phyloP scores from a whole-genome alignment of 2,888 invertebrate species.

The Mythimna vitellina region DNA sequence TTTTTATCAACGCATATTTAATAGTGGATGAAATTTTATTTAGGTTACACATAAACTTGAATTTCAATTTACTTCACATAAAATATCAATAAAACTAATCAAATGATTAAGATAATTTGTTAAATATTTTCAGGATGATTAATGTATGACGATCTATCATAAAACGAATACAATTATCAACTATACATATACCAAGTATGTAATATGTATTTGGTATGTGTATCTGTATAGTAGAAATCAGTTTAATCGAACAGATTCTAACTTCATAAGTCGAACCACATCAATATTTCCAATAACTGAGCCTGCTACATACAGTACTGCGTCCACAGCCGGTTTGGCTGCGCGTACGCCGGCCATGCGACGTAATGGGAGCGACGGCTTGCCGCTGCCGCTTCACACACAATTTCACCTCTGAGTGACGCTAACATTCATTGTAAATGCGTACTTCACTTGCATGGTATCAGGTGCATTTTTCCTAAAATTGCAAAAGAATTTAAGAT shows the following conservation, averaged over 20 bases:
- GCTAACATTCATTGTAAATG: constrained; percentile 88
- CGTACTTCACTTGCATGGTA: constrained; percentile 78
- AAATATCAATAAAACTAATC: constrained; percentile 18
- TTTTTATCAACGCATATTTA: no score
- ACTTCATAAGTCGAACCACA: constrained; percentile 2
- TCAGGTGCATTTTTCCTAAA: constrained; percentile 80
- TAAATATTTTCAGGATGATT: constrained; percentile 13
- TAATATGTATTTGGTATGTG: no score
- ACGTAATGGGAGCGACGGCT: constrained; percentile 90
- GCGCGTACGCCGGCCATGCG: constrained; percentile 84
- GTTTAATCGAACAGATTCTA: background rate
- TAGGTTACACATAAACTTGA: constrained; percentile 1
- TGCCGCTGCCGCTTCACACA: constrained; percentile 90
- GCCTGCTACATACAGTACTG: constrained; percentile 73
- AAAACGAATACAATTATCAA: background rate
- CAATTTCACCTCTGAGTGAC: constrained; percentile 91
- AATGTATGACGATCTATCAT: background rate
- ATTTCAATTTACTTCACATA: constrained; percentile 10
- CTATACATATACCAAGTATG: background rate
- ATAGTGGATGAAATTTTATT: background rate
- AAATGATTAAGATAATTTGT: background rate
- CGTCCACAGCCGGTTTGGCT: constrained; percentile 84
- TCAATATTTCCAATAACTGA: background rate
- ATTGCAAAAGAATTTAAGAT: constrained; percentile 30
- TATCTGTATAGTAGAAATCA: background rate